Evolutionary conservation across 2,797 vertebrate species (phyloP).

Genomic region (Gymnocypris eckloni): DNA sequence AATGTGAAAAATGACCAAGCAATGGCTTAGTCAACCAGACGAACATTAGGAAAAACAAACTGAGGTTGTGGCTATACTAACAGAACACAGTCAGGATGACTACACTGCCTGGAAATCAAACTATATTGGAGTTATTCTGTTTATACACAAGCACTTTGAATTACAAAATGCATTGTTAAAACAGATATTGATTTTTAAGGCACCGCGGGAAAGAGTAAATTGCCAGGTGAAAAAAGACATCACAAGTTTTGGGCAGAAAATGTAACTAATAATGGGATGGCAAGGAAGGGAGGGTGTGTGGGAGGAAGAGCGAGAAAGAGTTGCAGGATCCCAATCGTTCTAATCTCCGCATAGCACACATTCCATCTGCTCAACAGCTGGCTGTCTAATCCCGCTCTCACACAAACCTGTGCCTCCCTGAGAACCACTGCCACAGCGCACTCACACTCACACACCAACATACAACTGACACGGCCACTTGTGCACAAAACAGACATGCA

Average conservation of each 20-base stretch:
- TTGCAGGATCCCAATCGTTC: constrained; percentile 57
- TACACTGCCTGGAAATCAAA: neutral
- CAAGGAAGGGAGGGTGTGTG: neutral
- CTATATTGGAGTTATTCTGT: neutral
- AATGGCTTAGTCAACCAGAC: neutral
- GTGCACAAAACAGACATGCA: neutral
- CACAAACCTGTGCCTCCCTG: constrained; percentile 69
- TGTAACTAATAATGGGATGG: neutral
- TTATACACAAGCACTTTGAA: neutral
- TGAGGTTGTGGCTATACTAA: neutral
- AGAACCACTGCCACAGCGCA: constrained; percentile 67
- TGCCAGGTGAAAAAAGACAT: neutral
- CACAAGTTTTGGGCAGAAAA: neutral
- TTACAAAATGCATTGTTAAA: neutral
- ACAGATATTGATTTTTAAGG: neutral
- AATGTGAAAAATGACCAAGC: neutral
- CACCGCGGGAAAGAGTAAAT: neutral
- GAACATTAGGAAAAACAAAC: neutral
- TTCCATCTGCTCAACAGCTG: constrained; percentile 79
- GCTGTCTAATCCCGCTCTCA: constrained; percentile 72
- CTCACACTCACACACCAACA: constrained; percentile 4
- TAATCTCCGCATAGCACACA: constrained; percentile 69
- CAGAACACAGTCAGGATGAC: neutral
- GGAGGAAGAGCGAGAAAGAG: constrained; percentile 12
- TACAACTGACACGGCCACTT: neutral